Evolutionary conservation across 2,797 vertebrate genomes (phyloP).

Genomic region (Gila robusta): DNA sequence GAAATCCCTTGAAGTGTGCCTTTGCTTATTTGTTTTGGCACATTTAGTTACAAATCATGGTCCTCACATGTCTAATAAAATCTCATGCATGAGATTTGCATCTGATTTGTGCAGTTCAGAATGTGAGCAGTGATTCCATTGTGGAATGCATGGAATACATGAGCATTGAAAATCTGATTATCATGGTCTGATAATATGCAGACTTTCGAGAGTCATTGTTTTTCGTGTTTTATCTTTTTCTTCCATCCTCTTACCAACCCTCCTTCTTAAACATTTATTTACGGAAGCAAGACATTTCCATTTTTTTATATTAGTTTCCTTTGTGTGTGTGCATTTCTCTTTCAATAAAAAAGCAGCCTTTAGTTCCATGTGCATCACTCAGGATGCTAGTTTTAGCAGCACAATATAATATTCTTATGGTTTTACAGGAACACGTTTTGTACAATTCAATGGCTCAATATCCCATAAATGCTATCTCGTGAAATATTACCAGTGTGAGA

Average conservation of each 20-base stretch:
- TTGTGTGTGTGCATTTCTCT: constrained; percentile 3
- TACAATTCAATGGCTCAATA: constrained; percentile 16
- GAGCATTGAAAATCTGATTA: constrained; percentile 33
- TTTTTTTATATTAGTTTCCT: constrained; percentile 1
- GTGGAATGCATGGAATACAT: constrained; percentile 39
- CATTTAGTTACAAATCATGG: constrained; percentile 34
- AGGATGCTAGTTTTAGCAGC: constrained; percentile 24
- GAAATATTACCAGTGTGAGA: constrained; percentile 35
- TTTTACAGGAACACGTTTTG: constrained; percentile 31
- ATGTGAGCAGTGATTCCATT: constrained; percentile 30
- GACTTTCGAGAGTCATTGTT: constrained; percentile 13
- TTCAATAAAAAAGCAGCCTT: background rate
- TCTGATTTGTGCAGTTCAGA: constrained; percentile 41
- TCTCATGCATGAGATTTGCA: constrained; percentile 50
- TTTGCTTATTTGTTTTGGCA: constrained; percentile 36
- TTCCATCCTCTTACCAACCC: background rate
- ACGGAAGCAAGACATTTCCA: background rate
- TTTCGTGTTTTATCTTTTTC: background rate
- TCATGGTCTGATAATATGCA: constrained; percentile 41
- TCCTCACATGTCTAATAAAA: constrained; percentile 46
- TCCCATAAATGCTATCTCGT: constrained; percentile 26
- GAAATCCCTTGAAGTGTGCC: constrained; percentile 24
- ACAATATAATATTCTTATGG: constrained; percentile 37
- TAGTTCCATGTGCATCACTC: constrained; percentile 17
- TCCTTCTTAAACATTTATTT: constrained; percentile 28